These are phyloP conservation scores for Electrona antarctica DNA, from an alignment of 2,113 vertebrate species.

Conservation along the genomic window DNA sequence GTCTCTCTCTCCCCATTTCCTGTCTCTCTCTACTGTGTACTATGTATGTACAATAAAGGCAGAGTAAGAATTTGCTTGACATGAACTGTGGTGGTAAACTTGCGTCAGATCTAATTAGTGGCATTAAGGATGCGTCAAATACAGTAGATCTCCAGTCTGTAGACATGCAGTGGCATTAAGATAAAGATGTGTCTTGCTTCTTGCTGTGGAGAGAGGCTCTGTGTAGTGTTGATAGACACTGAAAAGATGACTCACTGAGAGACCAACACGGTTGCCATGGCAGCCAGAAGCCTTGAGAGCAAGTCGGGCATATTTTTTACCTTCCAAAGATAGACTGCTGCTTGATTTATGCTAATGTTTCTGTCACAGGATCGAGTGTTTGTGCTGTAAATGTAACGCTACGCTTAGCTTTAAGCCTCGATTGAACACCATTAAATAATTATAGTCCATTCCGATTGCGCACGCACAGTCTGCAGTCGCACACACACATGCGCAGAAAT, in stretches of 20 bases:
- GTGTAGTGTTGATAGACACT: conserved; percentile 68
- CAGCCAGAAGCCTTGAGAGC: conserved; percentile 69
- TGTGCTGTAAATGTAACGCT: conserved; percentile 5
- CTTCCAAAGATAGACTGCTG: conserved; percentile 59
- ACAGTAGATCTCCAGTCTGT: not conserved
- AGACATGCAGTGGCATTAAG: conserved; percentile 22
- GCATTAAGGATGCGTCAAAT: conserved; percentile 29
- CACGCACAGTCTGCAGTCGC: too few species aligned
- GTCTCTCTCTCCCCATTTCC: too few species aligned
- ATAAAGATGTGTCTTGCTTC: conserved; percentile 45
- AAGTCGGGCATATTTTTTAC: conserved; percentile 62
- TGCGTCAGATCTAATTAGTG: not conserved
- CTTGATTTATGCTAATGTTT: conserved; percentile 59
- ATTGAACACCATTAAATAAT: too few species aligned
- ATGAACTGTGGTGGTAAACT: too few species aligned
- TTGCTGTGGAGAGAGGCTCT: conserved; percentile 55
- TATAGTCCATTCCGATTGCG: too few species aligned
- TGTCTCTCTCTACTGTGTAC: too few species aligned
- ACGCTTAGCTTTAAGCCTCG: too few species aligned
- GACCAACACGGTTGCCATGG: conserved; percentile 70
- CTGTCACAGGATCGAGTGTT: conserved; percentile 44
- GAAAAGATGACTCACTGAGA: conserved; percentile 74
- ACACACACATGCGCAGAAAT: too few species aligned
- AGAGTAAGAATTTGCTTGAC: too few species aligned
- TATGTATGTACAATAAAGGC: too few species aligned